phyloP scores from a whole-genome alignment of 2,113 vertebrate genomes.

The Centropristis striata region DNA sequence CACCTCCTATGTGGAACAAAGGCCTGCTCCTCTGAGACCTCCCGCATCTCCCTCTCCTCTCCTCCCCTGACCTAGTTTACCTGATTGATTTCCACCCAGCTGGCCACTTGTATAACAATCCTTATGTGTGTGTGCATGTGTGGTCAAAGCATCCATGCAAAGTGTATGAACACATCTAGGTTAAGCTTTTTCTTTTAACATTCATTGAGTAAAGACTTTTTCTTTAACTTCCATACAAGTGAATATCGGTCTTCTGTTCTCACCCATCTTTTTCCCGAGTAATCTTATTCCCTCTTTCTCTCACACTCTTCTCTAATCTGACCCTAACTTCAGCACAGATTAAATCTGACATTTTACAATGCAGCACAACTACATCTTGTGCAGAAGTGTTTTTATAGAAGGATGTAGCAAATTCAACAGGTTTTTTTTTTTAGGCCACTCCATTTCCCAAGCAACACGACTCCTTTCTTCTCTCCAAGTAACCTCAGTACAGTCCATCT shows the following conservation, averaged over 20 bases:
- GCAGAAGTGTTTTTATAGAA: constrained; percentile 52
- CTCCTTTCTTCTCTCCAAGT: constrained; percentile 77
- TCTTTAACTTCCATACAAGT: not conserved
- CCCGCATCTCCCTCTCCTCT: constrained; percentile 57
- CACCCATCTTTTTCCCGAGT: too few relatives aligned
- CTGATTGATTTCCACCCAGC: constrained; percentile 78
- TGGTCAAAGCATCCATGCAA: constrained; percentile 21
- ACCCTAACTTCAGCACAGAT: constrained; percentile 36
- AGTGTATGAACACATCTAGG: not conserved
- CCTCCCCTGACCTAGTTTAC: constrained; percentile 77
- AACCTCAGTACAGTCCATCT: constrained; percentile 83
- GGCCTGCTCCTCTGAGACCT: constrained; percentile 73
- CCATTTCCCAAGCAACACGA: constrained; percentile 70
- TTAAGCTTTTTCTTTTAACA: constrained; percentile 27
- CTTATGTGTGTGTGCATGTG: constrained; percentile 13
- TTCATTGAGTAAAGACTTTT: not conserved
- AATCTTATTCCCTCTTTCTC: not conserved
- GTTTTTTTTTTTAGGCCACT: constrained; percentile 61
- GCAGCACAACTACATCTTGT: constrained; percentile 41
- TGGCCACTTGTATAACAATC: constrained; percentile 74
- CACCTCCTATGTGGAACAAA: constrained; percentile 73
- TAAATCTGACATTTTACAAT: constrained; percentile 35
- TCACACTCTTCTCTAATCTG: not conserved
- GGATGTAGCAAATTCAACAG: constrained; percentile 61
- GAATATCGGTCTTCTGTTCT: too few relatives aligned